These are phyloP conservation scores for Orchesella flavescens DNA, from an alignment of 2,888 invertebrate genomes.

Conservation along the genomic window DNA sequence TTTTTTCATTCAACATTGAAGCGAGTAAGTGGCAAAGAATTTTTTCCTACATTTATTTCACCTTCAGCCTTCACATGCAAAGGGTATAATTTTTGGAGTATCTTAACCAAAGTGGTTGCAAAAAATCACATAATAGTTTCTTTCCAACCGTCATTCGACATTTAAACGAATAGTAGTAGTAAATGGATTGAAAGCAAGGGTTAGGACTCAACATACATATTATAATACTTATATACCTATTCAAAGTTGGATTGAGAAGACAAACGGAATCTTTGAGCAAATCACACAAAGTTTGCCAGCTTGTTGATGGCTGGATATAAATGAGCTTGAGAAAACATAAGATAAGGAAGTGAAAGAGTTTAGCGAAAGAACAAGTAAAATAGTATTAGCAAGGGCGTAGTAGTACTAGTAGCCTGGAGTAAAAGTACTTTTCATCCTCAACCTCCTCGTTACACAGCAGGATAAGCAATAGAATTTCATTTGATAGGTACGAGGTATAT, in stretches of 20 bases:
- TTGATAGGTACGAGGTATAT: neutral
- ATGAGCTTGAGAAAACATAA: conserved; percentile 41
- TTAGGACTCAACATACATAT: too few relatives aligned
- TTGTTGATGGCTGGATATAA: conserved; percentile 54
- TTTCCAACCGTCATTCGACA: neutral
- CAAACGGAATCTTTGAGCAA: conserved; percentile 46
- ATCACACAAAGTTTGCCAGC: conserved; percentile 46
- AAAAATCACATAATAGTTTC: too few relatives aligned
- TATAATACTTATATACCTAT: too few relatives aligned
- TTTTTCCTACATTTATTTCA: too few relatives aligned
- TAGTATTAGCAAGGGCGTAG: conserved; percentile 18
- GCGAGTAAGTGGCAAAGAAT: neutral
- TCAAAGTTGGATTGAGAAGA: conserved; percentile 21
- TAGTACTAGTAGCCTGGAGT: neutral
- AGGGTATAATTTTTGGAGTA: too few relatives aligned
- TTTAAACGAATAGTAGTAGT: neutral
- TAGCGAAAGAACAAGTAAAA: conserved; percentile 37
- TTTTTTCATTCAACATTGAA: neutral
- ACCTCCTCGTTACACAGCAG: neutral
- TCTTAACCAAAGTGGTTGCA: too few relatives aligned
- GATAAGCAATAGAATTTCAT: neutral
- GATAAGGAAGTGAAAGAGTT: conserved; percentile 43
- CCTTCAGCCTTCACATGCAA: too few relatives aligned
- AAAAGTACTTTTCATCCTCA: neutral
- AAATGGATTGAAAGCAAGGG: neutral